Evolutionary conservation across 1,140 invertebrate species (phyloP).

Genomic region (Brachionus asplanchnoidis): DNA sequence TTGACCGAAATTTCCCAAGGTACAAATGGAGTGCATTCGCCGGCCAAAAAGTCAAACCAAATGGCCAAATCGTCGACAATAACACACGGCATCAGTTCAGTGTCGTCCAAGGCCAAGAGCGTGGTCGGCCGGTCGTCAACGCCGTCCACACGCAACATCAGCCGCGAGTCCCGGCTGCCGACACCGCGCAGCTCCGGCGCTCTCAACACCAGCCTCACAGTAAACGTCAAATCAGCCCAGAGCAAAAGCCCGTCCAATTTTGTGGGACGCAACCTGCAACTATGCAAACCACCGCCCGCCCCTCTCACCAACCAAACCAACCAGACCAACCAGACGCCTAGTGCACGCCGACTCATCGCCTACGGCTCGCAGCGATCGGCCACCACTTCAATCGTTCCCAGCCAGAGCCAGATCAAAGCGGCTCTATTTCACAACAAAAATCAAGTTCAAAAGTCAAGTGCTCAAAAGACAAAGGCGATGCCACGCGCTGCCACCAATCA

Average conservation of each 20-base stretch:
- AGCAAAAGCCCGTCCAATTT: constrained; percentile 18
- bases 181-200: neutral
- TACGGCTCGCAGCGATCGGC: constrained; percentile 15
- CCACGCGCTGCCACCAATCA: neutral
- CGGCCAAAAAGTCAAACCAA: neutral
- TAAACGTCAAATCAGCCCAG: neutral
- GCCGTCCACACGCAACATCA: neutral
- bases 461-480: neutral
- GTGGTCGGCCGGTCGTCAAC: neutral
- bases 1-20: neutral
- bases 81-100: neutral
- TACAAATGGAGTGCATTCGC: neutral
- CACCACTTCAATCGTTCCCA: constrained; percentile 27
- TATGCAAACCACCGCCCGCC: constrained; percentile 1
- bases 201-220: neutral
- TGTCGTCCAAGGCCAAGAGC: neutral
- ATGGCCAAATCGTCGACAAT: constrained; percentile 5
- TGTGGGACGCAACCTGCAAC: neutral
- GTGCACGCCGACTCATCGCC: neutral
- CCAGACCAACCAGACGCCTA: neutral
- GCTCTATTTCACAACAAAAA: neutral
- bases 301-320: neutral
- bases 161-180: neutral
- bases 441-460: neutral
- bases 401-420: constrained; percentile 3